phyloP scores from a whole-genome alignment of 2,113 vertebrate genomes.

The Picathartes gymnocephalus region DNA sequence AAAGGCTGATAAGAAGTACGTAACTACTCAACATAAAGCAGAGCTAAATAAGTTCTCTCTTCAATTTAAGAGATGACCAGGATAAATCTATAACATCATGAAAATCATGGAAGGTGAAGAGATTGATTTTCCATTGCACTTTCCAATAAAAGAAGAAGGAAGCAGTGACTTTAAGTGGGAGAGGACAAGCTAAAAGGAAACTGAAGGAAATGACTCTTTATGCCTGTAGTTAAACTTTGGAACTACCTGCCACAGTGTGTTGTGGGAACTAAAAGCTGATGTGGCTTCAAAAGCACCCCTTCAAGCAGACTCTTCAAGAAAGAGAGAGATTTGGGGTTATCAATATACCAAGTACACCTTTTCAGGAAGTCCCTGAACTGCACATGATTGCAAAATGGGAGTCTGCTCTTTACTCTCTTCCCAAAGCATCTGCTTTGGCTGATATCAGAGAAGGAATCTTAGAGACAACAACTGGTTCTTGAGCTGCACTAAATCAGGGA shows the following conservation, averaged over 20 bases:
- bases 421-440: background rate
- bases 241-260: conserved; percentile 14
- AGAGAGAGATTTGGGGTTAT: background rate
- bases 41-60: background rate
- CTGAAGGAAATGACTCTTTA: conserved; percentile 16
- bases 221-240: conserved; percentile 21
- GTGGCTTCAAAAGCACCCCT: conserved; percentile 10
- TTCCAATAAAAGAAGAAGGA: background rate
- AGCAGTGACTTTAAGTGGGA: background rate
- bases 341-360: background rate
- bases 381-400: background rate
- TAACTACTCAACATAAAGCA: background rate
- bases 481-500: background rate
- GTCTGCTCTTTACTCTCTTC: background rate
- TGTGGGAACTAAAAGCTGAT: conserved; percentile 6
- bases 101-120: background rate
- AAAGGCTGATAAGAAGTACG: background rate
- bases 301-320: background rate
- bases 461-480: background rate
- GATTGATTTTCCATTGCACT: background rate
- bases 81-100: background rate
- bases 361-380: background rate
- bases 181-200: conserved; percentile 17
- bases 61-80: background rate
- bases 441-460: background rate